phyloP scores from a whole-genome alignment of 2,797 vertebrate species.

The Myotis findleyi region DNA sequence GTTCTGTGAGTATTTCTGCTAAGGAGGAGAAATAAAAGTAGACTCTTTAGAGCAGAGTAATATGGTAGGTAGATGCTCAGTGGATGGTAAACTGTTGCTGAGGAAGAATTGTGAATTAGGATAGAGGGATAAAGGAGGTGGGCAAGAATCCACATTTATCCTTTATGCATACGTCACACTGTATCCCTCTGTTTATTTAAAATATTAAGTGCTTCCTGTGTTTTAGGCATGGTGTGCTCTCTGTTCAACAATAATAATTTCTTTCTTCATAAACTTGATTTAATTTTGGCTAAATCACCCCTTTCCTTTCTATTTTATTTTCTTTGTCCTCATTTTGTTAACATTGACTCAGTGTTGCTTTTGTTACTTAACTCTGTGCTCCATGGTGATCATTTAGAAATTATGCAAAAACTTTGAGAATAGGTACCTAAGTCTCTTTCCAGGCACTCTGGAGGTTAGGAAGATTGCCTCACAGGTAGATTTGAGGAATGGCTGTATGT shows the following conservation, averaged over 20 bases:
- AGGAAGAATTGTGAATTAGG: background rate
- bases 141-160: background rate
- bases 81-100: background rate
- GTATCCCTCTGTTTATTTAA: background rate
- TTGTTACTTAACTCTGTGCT: background rate
- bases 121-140: background rate
- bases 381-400: background rate
- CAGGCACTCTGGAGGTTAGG: background rate
- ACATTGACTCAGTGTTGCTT: background rate
- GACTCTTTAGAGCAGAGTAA: background rate
- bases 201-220: background rate
- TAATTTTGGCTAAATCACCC: background rate
- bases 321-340: background rate
- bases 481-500: background rate
- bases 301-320: background rate
- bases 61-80: background rate
- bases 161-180: background rate
- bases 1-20: background rate
- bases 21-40: background rate
- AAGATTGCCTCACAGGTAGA: background rate
- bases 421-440: background rate
- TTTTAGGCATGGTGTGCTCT: background rate
- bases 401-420: background rate
- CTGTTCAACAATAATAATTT: background rate
- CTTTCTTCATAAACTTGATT: background rate